Evolutionary conservation across 2,113 vertebrate species (phyloP), one percentile per base, ranked within the genome.

Genomic region (Otolemur garnettii): DNA sequence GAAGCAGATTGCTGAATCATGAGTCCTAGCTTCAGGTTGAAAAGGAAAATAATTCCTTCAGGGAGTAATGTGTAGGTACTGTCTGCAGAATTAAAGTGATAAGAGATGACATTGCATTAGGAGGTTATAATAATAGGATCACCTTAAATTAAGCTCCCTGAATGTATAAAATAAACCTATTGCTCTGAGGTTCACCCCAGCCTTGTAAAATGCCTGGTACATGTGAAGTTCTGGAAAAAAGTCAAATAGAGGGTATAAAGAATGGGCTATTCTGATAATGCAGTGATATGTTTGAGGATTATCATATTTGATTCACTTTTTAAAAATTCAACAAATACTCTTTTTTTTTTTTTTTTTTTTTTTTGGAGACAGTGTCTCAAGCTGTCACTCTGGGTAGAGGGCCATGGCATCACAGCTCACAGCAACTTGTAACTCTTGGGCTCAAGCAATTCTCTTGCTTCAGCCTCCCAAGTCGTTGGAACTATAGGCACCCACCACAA

Each of bases 141-240:
- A 90, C 71, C 92, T 96, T 97, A 95, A 95, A 97, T 97, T 94
- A 93, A 93, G 83, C 71, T 94, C 75, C 38, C 35, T 59, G 60
- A 94, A 96, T 96, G 97, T 96, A 93, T 94, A 96, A 95, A 96
- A 97, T 91, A 93, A 92, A 89, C 77, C 95, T 90, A 72, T 96
- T 94, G 93, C 69, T 94, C 75, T 87, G 75, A 95, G 87, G 38
- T 94, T 96, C 92, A 91, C 82, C 50, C 95, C 92, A 68, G 83
- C 71, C 89, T 90, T 84, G 50, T 84, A 89, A 95, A 96, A 96
- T 68, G 89, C 66, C 74, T 86, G 60, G n/a, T 45, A 74, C 66
- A 93, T 93, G 50, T 87, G 66, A 93, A 22, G n/a, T 92, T 96
- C 83, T 93, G 22, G 74, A 55, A 96, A 50, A 90, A 84, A 80